A percentile compares a stretch with the other conserved stretches of the same genome.
These are phyloP conservation scores for Chymomyza amoena DNA, from an alignment of 2,888 invertebrate species.

Conservation along the genomic window DNA sequence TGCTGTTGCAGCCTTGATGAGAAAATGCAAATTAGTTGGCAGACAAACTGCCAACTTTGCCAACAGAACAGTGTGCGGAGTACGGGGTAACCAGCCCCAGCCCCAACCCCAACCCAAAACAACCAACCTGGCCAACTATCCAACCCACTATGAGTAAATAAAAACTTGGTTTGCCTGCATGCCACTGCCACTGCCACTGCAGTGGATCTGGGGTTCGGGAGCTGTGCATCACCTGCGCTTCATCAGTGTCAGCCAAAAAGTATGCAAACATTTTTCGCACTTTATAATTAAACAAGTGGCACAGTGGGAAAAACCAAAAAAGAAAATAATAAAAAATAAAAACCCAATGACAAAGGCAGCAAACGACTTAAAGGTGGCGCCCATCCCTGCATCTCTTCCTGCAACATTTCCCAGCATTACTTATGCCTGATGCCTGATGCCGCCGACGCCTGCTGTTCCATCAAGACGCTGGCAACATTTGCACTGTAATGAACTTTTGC, in stretches of 20 bases:
- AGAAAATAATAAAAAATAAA: conserved; percentile 9
- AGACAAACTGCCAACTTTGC: conserved; percentile 62
- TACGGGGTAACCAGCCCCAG: too few species aligned
- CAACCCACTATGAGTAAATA: background rate
- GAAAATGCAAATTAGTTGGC: conserved; percentile 70
- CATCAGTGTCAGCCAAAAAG: conserved; percentile 68
- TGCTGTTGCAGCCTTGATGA: conserved; percentile 52
- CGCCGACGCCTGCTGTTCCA: background rate
- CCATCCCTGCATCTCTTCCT: background rate
- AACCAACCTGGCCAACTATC: background rate
- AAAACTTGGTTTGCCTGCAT: conserved; percentile 28
- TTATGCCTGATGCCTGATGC: background rate
- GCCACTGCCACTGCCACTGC: background rate
- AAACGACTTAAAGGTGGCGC: conserved; percentile 37
- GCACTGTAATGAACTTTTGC: conserved; percentile 72
- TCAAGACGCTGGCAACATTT: conserved; percentile 59
- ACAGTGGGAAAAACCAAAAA: conserved; percentile 29
- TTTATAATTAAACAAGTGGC: conserved; percentile 69
- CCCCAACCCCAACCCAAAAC: background rate
- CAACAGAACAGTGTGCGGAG: conserved; percentile 24
- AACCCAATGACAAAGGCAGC: conserved; percentile 41
- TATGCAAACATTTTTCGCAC: conserved; percentile 72
- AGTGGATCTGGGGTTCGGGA: background rate
- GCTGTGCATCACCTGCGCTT: conserved; percentile 58
- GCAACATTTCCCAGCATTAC: background rate